Percentiles rank a stretch among this genome's conserved stretches.
These are phyloP conservation scores for Gracilinanus agilis DNA, from an alignment of 2,113 vertebrate genomes.

Conservation along the genomic window DNA sequence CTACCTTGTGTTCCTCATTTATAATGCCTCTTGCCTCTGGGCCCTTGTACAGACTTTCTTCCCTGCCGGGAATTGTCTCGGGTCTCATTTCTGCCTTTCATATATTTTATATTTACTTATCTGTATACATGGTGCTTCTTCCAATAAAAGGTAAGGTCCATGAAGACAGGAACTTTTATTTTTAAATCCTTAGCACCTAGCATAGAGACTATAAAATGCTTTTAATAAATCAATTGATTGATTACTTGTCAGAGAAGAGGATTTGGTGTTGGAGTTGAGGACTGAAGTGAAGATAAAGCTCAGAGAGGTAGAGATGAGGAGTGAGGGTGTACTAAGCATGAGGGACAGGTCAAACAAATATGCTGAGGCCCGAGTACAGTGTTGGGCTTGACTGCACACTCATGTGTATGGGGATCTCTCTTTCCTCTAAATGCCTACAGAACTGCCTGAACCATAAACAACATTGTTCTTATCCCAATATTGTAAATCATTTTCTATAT, in stretches of 20 bases:
- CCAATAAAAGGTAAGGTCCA: neutral
- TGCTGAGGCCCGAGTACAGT: neutral
- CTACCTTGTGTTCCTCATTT: neutral
- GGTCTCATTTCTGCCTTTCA: neutral
- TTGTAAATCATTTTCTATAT: neutral
- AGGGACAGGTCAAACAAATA: neutral
- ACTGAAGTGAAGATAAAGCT: neutral
- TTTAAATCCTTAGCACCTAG: neutral
- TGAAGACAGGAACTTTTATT: neutral
- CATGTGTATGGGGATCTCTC: neutral
- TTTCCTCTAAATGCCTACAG: neutral
- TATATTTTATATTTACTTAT: neutral
- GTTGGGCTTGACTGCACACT: neutral
- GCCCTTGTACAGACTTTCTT: no score
- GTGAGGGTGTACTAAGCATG: neutral
- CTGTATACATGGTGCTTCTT: neutral
- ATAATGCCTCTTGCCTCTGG: no score
- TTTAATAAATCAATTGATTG: neutral
- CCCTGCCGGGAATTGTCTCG: no score
- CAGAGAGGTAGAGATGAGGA: neutral
- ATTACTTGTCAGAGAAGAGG: neutral
- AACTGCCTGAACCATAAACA: neutral
- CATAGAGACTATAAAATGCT: neutral
- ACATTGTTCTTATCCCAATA: neutral
- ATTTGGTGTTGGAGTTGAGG: neutral